A percentile compares a stretch with the other conserved stretches of the same genome.
These are phyloP conservation scores for Orthosia incerta DNA, from an alignment of 2,888 invertebrate species.

Conservation along the genomic window DNA sequence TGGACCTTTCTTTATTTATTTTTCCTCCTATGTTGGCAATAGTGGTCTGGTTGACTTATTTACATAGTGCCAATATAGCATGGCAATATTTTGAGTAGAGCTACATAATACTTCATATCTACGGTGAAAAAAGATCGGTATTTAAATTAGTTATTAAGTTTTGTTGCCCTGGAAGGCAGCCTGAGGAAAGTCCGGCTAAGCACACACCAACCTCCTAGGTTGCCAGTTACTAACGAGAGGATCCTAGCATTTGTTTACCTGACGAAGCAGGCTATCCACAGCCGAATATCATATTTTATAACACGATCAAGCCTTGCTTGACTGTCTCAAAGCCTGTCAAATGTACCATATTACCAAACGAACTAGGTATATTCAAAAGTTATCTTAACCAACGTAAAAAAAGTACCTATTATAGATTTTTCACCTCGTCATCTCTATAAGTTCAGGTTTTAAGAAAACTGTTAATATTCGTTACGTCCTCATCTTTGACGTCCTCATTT, in stretches of 20 bases:
- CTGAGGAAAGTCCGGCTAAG: too few relatives aligned
- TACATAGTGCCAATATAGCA: background rate
- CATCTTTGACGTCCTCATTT: too few relatives aligned
- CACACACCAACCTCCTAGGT: too few relatives aligned
- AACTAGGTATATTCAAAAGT: background rate
- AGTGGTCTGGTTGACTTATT: constrained; percentile 1
- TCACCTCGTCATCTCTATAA: constrained; percentile 41
- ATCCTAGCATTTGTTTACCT: too few relatives aligned
- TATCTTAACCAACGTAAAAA: background rate
- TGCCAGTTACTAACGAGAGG: too few relatives aligned
- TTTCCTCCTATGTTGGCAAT: constrained; percentile 6
- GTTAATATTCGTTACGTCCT: constrained; percentile 64
- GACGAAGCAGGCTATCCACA: too few relatives aligned
- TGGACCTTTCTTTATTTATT: constrained; percentile 12
- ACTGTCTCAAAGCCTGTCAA: too few relatives aligned
- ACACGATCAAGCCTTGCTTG: too few relatives aligned
- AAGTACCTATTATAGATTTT: constrained; percentile 20
- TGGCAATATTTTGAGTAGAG: background rate
- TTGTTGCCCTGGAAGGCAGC: background rate
- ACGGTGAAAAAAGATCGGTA: background rate
- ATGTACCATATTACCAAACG: background rate
- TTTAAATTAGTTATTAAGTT: background rate
- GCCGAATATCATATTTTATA: too few relatives aligned
- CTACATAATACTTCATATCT: background rate
- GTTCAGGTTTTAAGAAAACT: constrained; percentile 47